phyloP scores from a whole-genome alignment of 2,888 invertebrate species.

The Helleia helle region DNA sequence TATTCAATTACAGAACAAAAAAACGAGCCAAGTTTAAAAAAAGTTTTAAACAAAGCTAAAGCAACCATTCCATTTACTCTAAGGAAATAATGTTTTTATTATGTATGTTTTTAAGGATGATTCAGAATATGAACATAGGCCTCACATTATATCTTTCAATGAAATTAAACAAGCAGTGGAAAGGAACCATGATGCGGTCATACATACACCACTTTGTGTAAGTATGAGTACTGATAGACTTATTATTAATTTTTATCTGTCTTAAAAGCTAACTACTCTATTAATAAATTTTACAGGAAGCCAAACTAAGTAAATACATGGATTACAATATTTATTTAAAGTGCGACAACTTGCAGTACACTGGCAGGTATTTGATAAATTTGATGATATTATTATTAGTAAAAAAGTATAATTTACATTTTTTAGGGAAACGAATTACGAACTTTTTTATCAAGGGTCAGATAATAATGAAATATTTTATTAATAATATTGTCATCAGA shows the following conservation, averaged over 20 bases:
- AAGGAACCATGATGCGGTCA: slow-evolving; percentile 51
- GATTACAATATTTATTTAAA: slow-evolving; percentile 83
- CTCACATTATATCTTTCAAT: slow-evolving; percentile 41
- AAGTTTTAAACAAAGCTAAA: no score
- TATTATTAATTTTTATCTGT: not conserved
- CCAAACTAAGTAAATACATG: slow-evolving; percentile 72
- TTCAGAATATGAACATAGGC: slow-evolving; percentile 11
- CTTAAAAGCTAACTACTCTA: not conserved
- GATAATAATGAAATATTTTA: no score
- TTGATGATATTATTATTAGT: no score
- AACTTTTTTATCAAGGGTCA: no score
- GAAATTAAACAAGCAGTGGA: slow-evolving; percentile 58
- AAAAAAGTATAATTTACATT: no score
- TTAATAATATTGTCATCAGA: no score
- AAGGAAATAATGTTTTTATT: no score
- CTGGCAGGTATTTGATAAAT: slow-evolving; percentile 80
- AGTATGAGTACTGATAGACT: no score
- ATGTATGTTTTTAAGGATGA: not conserved
- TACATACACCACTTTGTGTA: slow-evolving; percentile 64
- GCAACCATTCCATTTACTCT: no score
- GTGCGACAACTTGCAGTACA: slow-evolving; percentile 89
- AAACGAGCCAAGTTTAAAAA: no score
- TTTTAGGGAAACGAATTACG: no score
- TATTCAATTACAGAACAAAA: no score
- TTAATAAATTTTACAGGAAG: slow-evolving; percentile 42